Base-by-base conservation (phyloP, 2,113 vertebrate genomes). In the Fukomys damarensis region DNA sequence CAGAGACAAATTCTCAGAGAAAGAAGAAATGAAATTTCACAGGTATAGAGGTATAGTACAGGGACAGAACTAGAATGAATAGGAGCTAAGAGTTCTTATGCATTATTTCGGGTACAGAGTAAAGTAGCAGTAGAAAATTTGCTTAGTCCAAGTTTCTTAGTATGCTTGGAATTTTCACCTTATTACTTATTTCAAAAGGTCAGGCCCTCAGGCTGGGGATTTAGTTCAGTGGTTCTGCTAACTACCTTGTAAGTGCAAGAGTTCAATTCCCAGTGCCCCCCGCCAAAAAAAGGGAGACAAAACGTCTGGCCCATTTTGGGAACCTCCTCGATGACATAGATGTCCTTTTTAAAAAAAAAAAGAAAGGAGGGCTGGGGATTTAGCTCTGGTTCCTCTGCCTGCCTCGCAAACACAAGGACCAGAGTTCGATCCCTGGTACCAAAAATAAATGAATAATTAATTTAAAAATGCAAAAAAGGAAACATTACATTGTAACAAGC, bases 121-220 rank as follows among this genome's bases (percentile, higher is more conserved):
- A 72, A 76, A 66, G 6, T 77, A 77, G 81, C 32, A 94, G 2
- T 80, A 63, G 12, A 91, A 81, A 6, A 56, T 68, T 96, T 85
- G 43, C 70, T 90, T 82, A 83, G 28, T 80, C 70, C 56, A 96
- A 61, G 20, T 91, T 87, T 96, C 61, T 84, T 80, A 19, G 30
- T 80, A 56, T 94, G 54, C 24, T 90, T 84, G 32, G 10, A 84
- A 95, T 88, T 93, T 92, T 63, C n/a, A 82, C n/a, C 16, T 94
- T 38, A 92, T 66, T 70, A 38, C 52, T 82, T 43, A 81, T 82
- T 93, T 84, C 79, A 38, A 91, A 95, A 95, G 43, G 26, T 14
- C 2, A 85, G 32, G 38, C 32, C 59, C 14, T n/a, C n/a, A n/a
- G n/a, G n/a, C n/a, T n/a, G n/a, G n/a, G n/a, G n/a, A n/a, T n/a